Evolutionary conservation across 30 jellyfish, hydroid and myxozoan species (phyloP).

Genomic region (Pelagia noctiluca): DNA sequence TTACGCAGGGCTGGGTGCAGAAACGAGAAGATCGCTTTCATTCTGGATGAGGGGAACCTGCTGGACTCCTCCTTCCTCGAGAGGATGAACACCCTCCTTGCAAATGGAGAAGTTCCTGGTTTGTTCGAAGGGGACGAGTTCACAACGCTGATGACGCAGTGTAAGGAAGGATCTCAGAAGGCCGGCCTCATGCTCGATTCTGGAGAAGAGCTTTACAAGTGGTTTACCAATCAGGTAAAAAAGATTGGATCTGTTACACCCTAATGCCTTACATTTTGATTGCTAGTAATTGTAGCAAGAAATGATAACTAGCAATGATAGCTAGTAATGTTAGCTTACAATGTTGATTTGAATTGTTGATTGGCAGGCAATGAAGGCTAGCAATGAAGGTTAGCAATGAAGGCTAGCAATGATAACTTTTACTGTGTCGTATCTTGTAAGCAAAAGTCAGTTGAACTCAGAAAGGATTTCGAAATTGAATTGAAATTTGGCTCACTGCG

Average conservation of each 20-base stretch:
- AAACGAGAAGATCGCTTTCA: constrained; percentile 97
- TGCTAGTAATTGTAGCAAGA: too few relatives aligned
- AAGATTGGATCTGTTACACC: background rate
- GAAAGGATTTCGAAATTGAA: too few relatives aligned
- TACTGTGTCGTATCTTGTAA: too few relatives aligned
- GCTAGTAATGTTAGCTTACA: too few relatives aligned
- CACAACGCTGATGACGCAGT: constrained; percentile 97
- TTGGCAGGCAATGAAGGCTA: too few relatives aligned
- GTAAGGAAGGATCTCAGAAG: constrained; percentile 98
- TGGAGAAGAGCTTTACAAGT: constrained; percentile 96
- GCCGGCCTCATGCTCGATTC: constrained; percentile 99
- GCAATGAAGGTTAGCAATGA: too few relatives aligned
- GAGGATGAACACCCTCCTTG: constrained; percentile 98
- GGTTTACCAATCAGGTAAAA: constrained; percentile 97
- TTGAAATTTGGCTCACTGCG: too few relatives aligned
- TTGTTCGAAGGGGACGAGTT: constrained; percentile 98
- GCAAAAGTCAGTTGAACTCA: too few relatives aligned
- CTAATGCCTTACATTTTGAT: too few relatives aligned
- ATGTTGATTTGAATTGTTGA: too few relatives aligned
- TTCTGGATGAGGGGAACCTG: constrained; percentile 97
- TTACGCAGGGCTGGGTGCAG: constrained; percentile 95
- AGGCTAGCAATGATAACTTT: too few relatives aligned
- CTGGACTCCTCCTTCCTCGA: constrained; percentile 96
- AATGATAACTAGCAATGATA: too few relatives aligned
- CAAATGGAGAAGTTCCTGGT: constrained; percentile 99